Percentiles rank a stretch among this genome's conserved stretches.
These are phyloP conservation scores for Microtus montanus DNA, from an alignment of 2,113 vertebrate genomes.

Conservation along the genomic window DNA sequence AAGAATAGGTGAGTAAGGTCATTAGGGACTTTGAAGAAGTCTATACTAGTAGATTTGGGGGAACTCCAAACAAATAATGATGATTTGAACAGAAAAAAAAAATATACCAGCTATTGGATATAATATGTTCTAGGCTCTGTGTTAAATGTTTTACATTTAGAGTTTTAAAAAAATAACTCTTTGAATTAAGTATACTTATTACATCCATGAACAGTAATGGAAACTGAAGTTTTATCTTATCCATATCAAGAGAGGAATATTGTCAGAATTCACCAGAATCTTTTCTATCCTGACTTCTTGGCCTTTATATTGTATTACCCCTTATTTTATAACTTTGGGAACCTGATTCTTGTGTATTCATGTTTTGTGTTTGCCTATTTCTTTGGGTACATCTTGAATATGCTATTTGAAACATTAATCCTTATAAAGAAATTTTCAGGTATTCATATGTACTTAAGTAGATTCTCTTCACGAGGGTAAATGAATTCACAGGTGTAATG, in stretches of 20 bases:
- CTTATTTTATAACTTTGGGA: background rate
- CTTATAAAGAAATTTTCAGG: background rate
- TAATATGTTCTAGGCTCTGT: background rate
- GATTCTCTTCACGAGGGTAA: background rate
- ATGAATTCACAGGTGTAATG: background rate
- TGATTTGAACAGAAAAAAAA: constrained; percentile 53
- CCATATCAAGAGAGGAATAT: background rate
- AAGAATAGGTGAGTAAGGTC: background rate
- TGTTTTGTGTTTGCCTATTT: background rate
- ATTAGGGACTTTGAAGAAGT: background rate
- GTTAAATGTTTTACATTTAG: background rate
- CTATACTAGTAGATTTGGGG: constrained; percentile 2
- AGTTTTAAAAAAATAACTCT: background rate
- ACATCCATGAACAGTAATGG: background rate
- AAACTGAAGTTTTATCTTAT: constrained; percentile 3
- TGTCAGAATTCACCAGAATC: background rate
- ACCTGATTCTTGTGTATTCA: background rate
- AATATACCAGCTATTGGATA: background rate
- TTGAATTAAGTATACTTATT: constrained; percentile 40
- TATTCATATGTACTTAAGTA: background rate
- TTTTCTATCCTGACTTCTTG: background rate
- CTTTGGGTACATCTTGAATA: background rate
- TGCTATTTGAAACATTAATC: background rate
- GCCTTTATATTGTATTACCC: background rate
- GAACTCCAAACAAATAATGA: constrained; percentile 44